phyloP scores from a whole-genome alignment of 2,888 invertebrate genomes.

The Protodeltote pygarga region DNA sequence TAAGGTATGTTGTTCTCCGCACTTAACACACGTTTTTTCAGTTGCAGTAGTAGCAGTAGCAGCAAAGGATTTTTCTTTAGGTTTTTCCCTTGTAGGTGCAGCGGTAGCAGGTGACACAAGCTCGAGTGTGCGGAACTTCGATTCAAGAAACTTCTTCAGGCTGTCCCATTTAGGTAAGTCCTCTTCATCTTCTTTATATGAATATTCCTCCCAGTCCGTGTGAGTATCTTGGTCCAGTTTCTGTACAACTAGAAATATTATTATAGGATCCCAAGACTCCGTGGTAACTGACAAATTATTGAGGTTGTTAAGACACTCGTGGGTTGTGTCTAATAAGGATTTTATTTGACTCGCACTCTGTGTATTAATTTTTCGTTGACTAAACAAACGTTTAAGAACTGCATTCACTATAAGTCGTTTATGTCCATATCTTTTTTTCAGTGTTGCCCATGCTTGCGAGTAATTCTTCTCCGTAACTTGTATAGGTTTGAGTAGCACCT shows the following conservation, averaged over 20 bases:
- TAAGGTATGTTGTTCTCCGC: slow-evolving; percentile 1
- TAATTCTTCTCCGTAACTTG: slow-evolving; percentile 9
- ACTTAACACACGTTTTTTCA: neutral
- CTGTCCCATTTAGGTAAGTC: slow-evolving; percentile 28
- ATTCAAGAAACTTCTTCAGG: slow-evolving; percentile 38
- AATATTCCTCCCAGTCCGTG: slow-evolving; percentile 34
- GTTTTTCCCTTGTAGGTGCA: neutral
- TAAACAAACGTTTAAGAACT: neutral
- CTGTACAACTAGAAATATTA: slow-evolving; percentile 39
- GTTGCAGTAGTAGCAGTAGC: neutral
- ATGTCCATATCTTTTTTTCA: slow-evolving; percentile 2
- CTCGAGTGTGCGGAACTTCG: slow-evolving; percentile 45
- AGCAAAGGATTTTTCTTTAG: slow-evolving; percentile 2
- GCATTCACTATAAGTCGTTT: neutral
- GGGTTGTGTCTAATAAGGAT: slow-evolving; percentile 39
- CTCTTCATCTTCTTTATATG: slow-evolving; percentile 18
- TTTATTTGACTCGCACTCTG: slow-evolving; percentile 26
- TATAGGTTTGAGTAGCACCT: slow-evolving; percentile 2
- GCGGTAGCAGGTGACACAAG: slow-evolving; percentile 14
- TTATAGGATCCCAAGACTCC: slow-evolving; percentile 40
- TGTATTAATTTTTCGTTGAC: neutral
- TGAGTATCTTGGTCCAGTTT: slow-evolving; percentile 46
- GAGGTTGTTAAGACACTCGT: slow-evolving; percentile 41
- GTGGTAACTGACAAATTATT: slow-evolving; percentile 33
- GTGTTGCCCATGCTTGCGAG: neutral